Percentiles rank a stretch among this genome's conserved stretches.
Conservation (phyloP, 2,888 invertebrate species). For the Temnothorax ravouxi region DNA sequence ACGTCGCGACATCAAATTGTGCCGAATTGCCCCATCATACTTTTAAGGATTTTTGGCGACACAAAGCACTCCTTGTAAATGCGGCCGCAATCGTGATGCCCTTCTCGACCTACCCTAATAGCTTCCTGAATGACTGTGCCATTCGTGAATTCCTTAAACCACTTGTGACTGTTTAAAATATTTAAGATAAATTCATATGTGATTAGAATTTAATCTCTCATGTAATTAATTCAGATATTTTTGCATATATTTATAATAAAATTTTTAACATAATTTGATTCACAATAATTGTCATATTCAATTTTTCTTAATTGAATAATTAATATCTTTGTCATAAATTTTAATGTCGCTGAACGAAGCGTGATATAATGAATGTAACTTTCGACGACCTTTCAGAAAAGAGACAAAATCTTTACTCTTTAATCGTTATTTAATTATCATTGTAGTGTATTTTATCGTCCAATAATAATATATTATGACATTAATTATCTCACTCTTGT, state of each 20-base stretch:
- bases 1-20: slow-evolving; percentile 41
- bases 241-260: neutral
- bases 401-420: neutral
- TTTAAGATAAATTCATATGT: slow-evolving; percentile 4
- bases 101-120: slow-evolving; percentile 85
- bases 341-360: neutral
- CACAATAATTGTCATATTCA: neutral
- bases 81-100: slow-evolving; percentile 85
- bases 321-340: neutral
- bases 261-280: neutral
- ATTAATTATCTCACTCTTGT: slow-evolving; percentile 6
- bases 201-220: slow-evolving; percentile 2
- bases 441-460: neutral
- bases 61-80: slow-evolving; percentile 86
- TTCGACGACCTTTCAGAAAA: neutral
- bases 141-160: slow-evolving; percentile 87
- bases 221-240: slow-evolving; percentile 15
- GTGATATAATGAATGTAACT: neutral
- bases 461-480: neutral
- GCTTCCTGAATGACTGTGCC: slow-evolving; percentile 87
- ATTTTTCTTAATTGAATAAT: neutral
- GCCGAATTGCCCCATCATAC: slow-evolving; percentile 74
- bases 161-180: slow-evolving; percentile 85
- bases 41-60: slow-evolving; percentile 75
- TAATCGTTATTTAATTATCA: slow-evolving; percentile 20